A percentile compares a stretch with the other conserved stretches of the same genome.
phyloP scores from a whole-genome alignment of 2,888 invertebrate species.

The Shargacucullia verbasci region DNA sequence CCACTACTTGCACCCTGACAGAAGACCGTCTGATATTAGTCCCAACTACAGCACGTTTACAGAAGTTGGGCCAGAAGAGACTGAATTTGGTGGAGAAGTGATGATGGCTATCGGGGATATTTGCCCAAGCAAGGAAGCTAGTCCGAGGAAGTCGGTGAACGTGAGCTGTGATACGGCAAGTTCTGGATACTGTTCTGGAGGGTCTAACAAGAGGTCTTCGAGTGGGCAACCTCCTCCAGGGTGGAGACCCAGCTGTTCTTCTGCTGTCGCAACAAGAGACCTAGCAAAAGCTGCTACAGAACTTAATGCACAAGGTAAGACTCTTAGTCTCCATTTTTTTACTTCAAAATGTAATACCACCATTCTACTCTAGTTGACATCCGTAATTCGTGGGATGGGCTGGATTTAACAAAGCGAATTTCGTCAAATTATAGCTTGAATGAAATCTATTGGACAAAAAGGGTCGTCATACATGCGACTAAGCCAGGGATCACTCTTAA shows the following conservation, averaged over 20 bases:
- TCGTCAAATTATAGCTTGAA: conserved; percentile 38
- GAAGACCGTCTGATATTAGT: conserved; percentile 84
- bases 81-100: conserved; percentile 80
- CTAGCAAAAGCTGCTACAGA: conserved; percentile 91
- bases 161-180: conserved; percentile 87
- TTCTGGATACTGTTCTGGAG: conserved; percentile 86
- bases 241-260: conserved; percentile 90
- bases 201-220: conserved; percentile 84
- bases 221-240: conserved; percentile 87
- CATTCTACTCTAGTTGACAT: background rate
- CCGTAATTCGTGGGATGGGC: background rate
- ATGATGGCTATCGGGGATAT: conserved; percentile 82
- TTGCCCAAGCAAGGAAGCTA: conserved; percentile 84
- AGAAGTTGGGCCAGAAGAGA: conserved; percentile 84
- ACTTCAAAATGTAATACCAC: background rate
- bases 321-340: background rate
- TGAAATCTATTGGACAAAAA: conserved; percentile 23
- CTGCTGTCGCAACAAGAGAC: conserved; percentile 89
- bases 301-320: conserved; percentile 92
- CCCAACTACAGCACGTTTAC: conserved; percentile 87
- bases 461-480: conserved; percentile 19
- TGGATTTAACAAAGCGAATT: conserved; percentile 22
- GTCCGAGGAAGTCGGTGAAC: conserved; percentile 85
- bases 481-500: conserved; percentile 36
- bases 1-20: conserved; percentile 83